Evolutionary conservation across 2,797 vertebrate species (phyloP), one percentile per base, ranked within the genome.

Genomic region (Philypnodon macrostomus): DNA sequence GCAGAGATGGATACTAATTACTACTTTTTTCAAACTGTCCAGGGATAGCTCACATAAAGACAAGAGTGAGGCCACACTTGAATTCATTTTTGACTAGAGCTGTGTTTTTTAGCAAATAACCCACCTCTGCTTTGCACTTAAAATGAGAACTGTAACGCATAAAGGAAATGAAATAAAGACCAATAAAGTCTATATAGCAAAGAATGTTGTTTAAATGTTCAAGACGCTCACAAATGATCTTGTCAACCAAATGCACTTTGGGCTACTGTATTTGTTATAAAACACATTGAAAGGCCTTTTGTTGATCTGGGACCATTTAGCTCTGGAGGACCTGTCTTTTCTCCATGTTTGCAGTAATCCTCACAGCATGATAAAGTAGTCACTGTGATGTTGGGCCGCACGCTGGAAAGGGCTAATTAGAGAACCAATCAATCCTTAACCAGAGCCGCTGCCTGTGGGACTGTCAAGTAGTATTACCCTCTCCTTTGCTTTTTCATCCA

Each of bases 351-450:
- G 35, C 63, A 58, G 42, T 71, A 67, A 83, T 73, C 62, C 53
- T 56, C 74, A 44, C 80, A 74, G 75, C 70, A 66, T 75, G 72
- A 79, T 78, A 51, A 81, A 83, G 74, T 60, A 66, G 71, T 77
- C 68, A 56, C 63, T 60, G 56, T 73, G 73, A 79, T 81, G 71
- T 84, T 59, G 38, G 10, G 49, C 62, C 60, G 52, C 70, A 67
- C 63, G 47, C 57, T 75, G 71, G 64, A 84, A 81, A 73, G 76
- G 70, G 64, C 69, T 83, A 86, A 89, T 89, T 86, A 86, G 64
- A 77, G 75, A 78, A 77, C 74, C 73, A 76, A 85, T 88, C 83
- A 81, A 76, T 86, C 67, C 53, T 75, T 63, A 63, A 62, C 65
- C 47, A 65, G 61, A 65, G 63, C 72, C 16, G 21, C 84, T 65